Percentiles rank a stretch among this genome's conserved stretches.
phyloP scores from a whole-genome alignment of 23 tunicate species.

The Ciona savignyi region DNA sequence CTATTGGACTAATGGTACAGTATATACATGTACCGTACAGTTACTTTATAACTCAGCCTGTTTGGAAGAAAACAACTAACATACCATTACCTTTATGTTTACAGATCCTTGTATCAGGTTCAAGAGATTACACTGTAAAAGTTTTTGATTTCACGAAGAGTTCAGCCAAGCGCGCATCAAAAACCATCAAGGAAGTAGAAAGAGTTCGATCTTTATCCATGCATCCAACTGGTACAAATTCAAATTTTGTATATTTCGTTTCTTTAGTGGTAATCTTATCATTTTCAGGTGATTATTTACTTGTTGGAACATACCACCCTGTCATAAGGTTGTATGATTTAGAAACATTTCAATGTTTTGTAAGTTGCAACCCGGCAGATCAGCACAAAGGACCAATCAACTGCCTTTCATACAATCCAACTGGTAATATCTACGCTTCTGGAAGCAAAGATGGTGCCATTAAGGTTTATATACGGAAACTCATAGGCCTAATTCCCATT shows the following conservation, averaged over 20 bases:
- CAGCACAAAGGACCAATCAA: constrained; percentile 70
- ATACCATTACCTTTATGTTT: too few species aligned
- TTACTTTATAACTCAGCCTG: too few species aligned
- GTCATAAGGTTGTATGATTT: constrained; percentile 69
- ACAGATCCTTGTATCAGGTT: constrained; percentile 65
- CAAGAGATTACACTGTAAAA: constrained; percentile 77
- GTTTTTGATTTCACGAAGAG: constrained; percentile 92
- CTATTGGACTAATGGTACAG: too few species aligned
- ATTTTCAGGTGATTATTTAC: constrained; percentile 48
- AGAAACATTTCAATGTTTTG: constrained; percentile 68
- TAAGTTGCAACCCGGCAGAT: constrained; percentile 44
- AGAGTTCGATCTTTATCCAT: constrained; percentile 38
- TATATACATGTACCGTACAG: too few species aligned
- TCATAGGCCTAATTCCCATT: too few species aligned
- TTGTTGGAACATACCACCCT: constrained; percentile 79
- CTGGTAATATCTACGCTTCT: constrained; percentile 54
- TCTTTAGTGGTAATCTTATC: neutral
- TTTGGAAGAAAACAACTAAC: too few species aligned
- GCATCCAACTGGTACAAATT: constrained; percentile 63
- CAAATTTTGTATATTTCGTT: neutral
- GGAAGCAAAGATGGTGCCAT: constrained; percentile 85
- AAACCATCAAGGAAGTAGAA: constrained; percentile 74
- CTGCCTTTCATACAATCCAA: constrained; percentile 38
- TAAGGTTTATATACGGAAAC: too few species aligned
- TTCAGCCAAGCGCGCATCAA: constrained; percentile 66